A percentile compares a stretch with the other conserved stretches of the same genome.
Conservation (phyloP, 2,113 vertebrate species). For the Nothobranchius kuhntae region DNA sequence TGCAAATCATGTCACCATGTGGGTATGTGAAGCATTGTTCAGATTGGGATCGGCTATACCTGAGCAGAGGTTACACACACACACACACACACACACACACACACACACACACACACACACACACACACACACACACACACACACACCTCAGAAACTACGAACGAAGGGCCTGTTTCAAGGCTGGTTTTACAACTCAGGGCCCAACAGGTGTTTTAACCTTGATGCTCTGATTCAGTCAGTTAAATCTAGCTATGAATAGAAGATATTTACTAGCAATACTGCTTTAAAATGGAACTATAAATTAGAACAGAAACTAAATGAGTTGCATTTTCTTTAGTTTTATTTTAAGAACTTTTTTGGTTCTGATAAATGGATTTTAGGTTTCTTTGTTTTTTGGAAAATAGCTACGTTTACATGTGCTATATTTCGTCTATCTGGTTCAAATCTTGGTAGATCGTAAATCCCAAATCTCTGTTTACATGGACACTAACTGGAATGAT, state of each 20-base stretch:
- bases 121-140: not conserved
- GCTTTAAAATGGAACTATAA: not conserved
- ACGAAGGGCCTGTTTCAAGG: not conserved
- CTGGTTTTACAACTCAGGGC: not conserved
- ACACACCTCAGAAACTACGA: not conserved
- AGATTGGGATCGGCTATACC: constrained; percentile 12
- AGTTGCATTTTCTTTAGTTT: too few relatives aligned
- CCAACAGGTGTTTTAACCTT: not conserved
- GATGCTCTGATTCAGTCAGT: not conserved
- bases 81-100: not conserved
- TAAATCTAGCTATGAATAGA: not conserved
- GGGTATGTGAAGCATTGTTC: constrained; percentile 39
- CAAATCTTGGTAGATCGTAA: too few relatives aligned
- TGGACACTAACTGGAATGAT: too few relatives aligned
- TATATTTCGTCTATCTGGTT: too few relatives aligned
- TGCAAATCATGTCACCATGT: constrained; percentile 44
- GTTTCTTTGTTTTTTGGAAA: too few relatives aligned
- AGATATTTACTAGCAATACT: not conserved
- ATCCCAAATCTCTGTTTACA: too few relatives aligned
- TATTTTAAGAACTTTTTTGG: too few relatives aligned
- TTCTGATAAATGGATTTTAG: too few relatives aligned
- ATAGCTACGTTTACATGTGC: too few relatives aligned
- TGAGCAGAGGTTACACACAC: not conserved
- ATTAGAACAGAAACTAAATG: too few relatives aligned
- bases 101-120: constrained; percentile 1